A percentile compares a stretch with the other conserved stretches of the same genome.
These are phyloP conservation scores for Napeogenes sylphis DNA, from an alignment of 2,888 invertebrate species.

Conservation along the genomic window DNA sequence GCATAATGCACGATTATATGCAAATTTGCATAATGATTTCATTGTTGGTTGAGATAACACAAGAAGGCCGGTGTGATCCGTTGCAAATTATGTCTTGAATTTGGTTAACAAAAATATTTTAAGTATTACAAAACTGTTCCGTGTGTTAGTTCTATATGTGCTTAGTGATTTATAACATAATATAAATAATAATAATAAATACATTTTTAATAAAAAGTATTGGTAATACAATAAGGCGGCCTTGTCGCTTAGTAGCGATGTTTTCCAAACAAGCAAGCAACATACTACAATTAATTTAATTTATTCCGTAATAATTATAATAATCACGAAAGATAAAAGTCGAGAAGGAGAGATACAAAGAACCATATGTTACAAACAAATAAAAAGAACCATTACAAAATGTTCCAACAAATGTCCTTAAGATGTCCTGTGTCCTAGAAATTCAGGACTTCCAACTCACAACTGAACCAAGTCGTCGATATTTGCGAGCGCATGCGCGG, in stretches of 20 bases:
- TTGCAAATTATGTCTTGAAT: constrained; percentile 13
- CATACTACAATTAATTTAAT: too few relatives aligned
- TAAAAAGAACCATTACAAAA: too few relatives aligned
- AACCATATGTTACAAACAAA: background rate
- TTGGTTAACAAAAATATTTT: background rate
- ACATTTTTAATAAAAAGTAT: too few relatives aligned
- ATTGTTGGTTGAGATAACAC: constrained; percentile 21
- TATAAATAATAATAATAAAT: too few relatives aligned
- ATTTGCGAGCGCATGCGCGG: constrained; percentile 12
- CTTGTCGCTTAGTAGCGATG: too few relatives aligned
- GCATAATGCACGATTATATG: constrained; percentile 18
- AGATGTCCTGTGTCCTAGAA: constrained; percentile 1
- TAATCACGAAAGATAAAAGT: too few relatives aligned
- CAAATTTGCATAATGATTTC: constrained; percentile 21
- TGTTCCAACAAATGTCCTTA: background rate
- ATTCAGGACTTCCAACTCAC: background rate
- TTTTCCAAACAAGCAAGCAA: too few relatives aligned
- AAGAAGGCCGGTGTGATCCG: constrained; percentile 13
- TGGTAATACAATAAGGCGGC: too few relatives aligned
- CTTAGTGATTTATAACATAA: too few relatives aligned
- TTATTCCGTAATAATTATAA: too few relatives aligned
- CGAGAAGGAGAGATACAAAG: background rate
- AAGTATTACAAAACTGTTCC: background rate
- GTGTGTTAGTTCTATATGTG: background rate
- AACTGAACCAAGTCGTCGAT: background rate